These are phyloP conservation scores for Nomia melanderi DNA, from an alignment of 1,140 invertebrate species.

Conservation along the genomic window DNA sequence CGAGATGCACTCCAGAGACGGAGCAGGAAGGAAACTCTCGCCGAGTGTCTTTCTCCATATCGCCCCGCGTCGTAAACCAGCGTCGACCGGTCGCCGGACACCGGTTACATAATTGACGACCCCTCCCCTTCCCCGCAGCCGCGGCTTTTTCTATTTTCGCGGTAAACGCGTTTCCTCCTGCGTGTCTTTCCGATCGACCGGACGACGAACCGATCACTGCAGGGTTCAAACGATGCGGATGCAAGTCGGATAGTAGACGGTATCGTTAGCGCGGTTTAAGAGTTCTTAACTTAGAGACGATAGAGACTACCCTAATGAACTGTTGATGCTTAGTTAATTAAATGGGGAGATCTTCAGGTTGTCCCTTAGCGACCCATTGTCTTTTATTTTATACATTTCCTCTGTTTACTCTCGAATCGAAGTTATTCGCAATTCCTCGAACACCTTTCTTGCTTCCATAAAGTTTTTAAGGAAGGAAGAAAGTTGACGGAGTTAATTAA, in stretches of 20 bases:
- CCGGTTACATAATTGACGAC: neutral
- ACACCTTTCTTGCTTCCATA: too few species aligned
- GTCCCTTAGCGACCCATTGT: neutral
- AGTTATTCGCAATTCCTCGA: too few species aligned
- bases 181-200: neutral
- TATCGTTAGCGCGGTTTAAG: too few species aligned
- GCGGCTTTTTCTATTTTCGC: neutral
- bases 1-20: slow-evolving; percentile 50
- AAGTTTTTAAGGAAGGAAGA: too few species aligned
- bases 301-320: too few species aligned
- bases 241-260: too few species aligned
- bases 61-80: neutral
- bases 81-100: neutral
- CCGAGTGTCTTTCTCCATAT: neutral
- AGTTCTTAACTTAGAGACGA: too few species aligned
- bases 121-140: neutral
- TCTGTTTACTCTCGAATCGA: neutral
- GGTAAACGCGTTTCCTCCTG: neutral
- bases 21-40: slow-evolving; percentile 65
- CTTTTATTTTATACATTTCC: neutral
- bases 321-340: too few species aligned
- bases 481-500: too few species aligned
- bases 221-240: too few species aligned
- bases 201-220: neutral
- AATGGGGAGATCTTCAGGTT: too few species aligned